phyloP scores from a whole-genome alignment of 64 coral and sea anemone genomes.

The Actinia tenebrosa region DNA sequence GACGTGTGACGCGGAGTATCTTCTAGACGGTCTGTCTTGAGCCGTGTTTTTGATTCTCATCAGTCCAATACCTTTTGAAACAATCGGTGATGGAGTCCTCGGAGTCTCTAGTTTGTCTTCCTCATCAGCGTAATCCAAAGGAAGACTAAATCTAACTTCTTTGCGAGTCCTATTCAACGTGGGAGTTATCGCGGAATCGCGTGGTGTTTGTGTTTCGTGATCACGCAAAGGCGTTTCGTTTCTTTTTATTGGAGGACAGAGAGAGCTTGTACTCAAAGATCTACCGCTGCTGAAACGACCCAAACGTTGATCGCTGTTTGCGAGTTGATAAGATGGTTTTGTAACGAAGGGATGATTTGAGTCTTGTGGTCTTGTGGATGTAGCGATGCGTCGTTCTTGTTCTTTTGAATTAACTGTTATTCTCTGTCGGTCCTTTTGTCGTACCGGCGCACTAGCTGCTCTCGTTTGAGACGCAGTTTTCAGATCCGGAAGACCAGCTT shows the following conservation, averaged over 20 bases:
- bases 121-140: not conserved
- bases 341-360: not conserved
- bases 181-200: not conserved
- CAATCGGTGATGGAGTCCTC: not conserved
- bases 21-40: not conserved
- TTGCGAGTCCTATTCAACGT: not conserved
- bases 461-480: not conserved
- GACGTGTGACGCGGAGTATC: not conserved
- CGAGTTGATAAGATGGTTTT: not conserved
- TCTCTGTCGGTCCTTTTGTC: not conserved
- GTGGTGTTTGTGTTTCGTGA: not conserved
- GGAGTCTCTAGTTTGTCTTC: not conserved
- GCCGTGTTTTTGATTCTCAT: not conserved
- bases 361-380: not conserved
- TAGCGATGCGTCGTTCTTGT: not conserved
- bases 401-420: not conserved
- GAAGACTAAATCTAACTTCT: constrained; percentile 2
- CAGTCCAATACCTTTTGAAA: not conserved
- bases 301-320: not conserved
- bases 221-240: not conserved
- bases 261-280: not conserved
- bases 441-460: constrained; percentile 23
- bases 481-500: constrained; percentile 3
- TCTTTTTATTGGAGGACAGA: constrained; percentile 2
- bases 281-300: not conserved